These are phyloP conservation scores for Agrotis clavis DNA, from an alignment of 2,888 invertebrate species.

Conservation along the genomic window DNA sequence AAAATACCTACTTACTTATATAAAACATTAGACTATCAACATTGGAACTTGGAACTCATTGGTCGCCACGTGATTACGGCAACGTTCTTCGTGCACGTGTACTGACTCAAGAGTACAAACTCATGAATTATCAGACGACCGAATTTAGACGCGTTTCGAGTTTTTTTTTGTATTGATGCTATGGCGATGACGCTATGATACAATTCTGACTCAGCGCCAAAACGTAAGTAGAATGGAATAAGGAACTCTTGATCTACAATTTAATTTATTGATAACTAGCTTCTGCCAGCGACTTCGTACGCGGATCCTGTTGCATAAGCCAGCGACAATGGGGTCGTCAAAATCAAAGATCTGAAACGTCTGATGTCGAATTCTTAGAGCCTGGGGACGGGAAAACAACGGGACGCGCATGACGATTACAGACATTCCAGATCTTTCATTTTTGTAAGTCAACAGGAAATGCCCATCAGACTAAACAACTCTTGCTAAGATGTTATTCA, in stretches of 20 bases:
- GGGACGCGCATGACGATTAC: no score
- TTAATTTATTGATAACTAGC: no score
- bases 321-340: no score
- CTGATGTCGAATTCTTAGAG: no score
- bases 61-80: constrained; percentile 52
- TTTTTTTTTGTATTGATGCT: constrained; percentile 21
- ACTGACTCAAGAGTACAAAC: constrained; percentile 59
- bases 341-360: no score
- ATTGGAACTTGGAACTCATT: constrained; percentile 48
- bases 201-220: constrained; percentile 45
- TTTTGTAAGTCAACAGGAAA: no score
- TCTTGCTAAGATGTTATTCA: no score
- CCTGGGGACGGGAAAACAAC: no score
- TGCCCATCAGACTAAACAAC: no score
- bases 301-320: no score
- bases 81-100: constrained; percentile 61
- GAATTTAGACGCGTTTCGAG: constrained; percentile 39
- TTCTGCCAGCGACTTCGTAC: no score
- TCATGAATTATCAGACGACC: constrained; percentile 60
- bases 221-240: constrained; percentile 4
- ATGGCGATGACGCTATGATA: constrained; percentile 20
- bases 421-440: no score
- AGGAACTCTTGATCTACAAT: neutral
- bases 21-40: constrained; percentile 9
- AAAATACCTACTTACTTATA: neutral